Evolutionary conservation across 2,888 invertebrate genomes (phyloP).

Genomic region (Caenorhabditis sulstoni): DNA sequence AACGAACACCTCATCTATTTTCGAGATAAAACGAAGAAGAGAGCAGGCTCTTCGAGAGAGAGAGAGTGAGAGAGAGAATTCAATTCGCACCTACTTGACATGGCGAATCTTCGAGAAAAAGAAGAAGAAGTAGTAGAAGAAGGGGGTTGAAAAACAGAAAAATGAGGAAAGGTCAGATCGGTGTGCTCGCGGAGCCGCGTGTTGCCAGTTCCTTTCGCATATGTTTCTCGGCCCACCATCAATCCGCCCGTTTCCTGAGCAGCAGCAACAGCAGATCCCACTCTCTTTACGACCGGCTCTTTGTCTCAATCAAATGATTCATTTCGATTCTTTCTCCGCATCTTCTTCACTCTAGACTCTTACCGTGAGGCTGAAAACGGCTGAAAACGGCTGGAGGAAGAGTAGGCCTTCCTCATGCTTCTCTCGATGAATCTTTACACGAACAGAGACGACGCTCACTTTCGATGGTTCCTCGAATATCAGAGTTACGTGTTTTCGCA

Average conservation of each 20-base stretch:
- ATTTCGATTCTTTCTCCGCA: conserved; percentile 20
- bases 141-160: conserved; percentile 15
- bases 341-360: neutral
- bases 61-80: neutral
- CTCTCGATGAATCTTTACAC: no score
- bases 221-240: conserved; percentile 51
- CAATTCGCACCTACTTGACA: conserved; percentile 18
- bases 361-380: no score
- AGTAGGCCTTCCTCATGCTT: no score
- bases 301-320: conserved; percentile 42
- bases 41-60: neutral
- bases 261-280: neutral
- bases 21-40: neutral
- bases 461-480: no score
- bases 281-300: conserved; percentile 38
- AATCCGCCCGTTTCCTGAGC: conserved; percentile 14
- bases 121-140: no score
- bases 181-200: neutral
- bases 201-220: conserved; percentile 7
- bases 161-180: conserved; percentile 22
- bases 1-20: conserved; percentile 19
- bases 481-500: no score
- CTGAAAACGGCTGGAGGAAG: no score
- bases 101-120: conserved; percentile 9
- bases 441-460: no score